Evolutionary conservation across 2,113 vertebrate genomes (phyloP), one percentile per base, ranked within the genome.

Genomic region (Maccullochella peelii): DNA sequence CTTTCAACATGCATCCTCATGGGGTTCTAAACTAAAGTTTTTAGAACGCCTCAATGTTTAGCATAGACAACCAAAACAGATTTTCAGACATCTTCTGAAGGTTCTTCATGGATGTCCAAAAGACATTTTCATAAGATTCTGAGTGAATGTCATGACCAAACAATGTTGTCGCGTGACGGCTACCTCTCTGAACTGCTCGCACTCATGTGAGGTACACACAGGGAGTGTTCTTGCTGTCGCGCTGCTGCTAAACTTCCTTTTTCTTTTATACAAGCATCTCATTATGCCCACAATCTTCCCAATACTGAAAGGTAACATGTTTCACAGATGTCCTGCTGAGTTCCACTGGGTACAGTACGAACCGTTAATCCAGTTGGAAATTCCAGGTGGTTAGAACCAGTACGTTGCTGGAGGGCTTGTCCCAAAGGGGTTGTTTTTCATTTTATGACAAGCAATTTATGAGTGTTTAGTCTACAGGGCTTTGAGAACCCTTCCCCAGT

Each of bases 341-440:
- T 27, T 36, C 70, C 50, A 55, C 27, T 40, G 54, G 25, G 59
- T 75, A 27, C 42, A 80, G 23, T 14, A 57, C 25, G 30, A 63
- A 36, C 10, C 5, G 3, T 72, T 74, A 54, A 76, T 73, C 63
- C 72, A 63, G 33, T 23, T 47, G 73, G 73, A 44, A 54, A 74
- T 57, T 70, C 73, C 70, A 84, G 81, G 74, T 82, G 63, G 52
- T 70, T 82, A 5, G 62, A 47, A 65, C 58, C 44, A 42, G 62
- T 50, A 25, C 8, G 16, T 50, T 65, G 80, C 77, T 73, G 47
- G 12, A 80, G 77, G 80, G 42, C 5, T 8, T 25, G 9, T 68
- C 55, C 55, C 61, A 66, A 30, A 63, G 67, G 77, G 69, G 44
- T 59, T 67, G 54, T 77, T 80, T 50, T 72, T 85, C 83, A 82